Evolutionary conservation across 2,888 invertebrate genomes (phyloP).

Genomic region (Venustoraphidia nigricollis): DNA sequence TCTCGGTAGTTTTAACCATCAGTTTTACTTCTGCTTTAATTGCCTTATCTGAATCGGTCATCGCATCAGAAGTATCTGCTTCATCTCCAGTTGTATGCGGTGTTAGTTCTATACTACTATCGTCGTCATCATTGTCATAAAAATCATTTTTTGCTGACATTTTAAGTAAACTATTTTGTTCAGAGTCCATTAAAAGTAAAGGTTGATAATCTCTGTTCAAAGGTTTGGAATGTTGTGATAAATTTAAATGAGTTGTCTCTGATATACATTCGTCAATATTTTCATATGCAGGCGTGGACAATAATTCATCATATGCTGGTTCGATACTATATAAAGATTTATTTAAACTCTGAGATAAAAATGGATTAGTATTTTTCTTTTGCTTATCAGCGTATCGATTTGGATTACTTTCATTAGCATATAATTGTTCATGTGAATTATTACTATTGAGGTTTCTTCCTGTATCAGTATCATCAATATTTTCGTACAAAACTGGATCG

Average conservation of each 20-base stretch:
- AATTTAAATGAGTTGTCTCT: too few relatives aligned
- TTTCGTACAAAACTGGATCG: too few relatives aligned
- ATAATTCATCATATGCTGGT: too few relatives aligned
- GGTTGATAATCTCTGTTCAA: too few relatives aligned
- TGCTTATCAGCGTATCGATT: not conserved
- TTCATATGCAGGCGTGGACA: too few relatives aligned
- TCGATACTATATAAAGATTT: too few relatives aligned
- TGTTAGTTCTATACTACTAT: constrained; percentile 14
- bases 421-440: not conserved
- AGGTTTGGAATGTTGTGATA: too few relatives aligned
- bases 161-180: not conserved
- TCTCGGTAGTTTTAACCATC: constrained; percentile 31
- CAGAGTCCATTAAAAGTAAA: not conserved
- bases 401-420: not conserved
- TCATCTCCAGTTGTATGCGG: constrained; percentile 15
- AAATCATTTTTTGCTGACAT: not conserved
- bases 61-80: constrained; percentile 12
- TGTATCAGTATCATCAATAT: too few relatives aligned
- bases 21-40: constrained; percentile 34
- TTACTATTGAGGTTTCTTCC: too few relatives aligned
- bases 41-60: constrained; percentile 5
- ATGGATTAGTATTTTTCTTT: too few relatives aligned
- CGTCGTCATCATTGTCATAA: constrained; percentile 4
- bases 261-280: too few relatives aligned
- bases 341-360: too few relatives aligned